phyloP scores from a whole-genome alignment of 2,797 vertebrate genomes.

The Platalea minor region DNA sequence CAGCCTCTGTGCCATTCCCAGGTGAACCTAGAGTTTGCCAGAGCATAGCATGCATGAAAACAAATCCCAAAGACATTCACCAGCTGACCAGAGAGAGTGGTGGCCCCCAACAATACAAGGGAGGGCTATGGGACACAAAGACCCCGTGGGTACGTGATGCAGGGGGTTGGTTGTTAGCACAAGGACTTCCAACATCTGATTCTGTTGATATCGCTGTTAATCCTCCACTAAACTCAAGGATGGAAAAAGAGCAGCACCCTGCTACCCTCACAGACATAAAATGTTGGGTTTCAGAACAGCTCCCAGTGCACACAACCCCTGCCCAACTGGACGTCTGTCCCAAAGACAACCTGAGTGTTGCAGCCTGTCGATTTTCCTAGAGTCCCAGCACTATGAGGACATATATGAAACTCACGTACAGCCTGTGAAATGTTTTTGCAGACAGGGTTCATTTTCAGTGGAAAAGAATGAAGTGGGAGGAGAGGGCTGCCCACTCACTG shows the following conservation, averaged over 20 bases:
- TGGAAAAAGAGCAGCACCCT: neutral
- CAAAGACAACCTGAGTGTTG: neutral
- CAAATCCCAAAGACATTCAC: neutral
- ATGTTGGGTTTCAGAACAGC: neutral
- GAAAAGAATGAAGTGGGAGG: neutral
- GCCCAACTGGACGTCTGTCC: neutral
- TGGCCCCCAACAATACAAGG: neutral
- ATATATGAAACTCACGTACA: neutral
- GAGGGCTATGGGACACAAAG: neutral
- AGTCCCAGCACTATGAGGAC: neutral
- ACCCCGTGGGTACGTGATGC: neutral
- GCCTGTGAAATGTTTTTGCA: neutral
- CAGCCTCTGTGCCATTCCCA: neutral
- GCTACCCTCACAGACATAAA: neutral
- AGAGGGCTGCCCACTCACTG: neutral
- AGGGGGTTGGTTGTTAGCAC: neutral
- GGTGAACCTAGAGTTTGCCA: neutral
- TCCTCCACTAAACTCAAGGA: neutral
- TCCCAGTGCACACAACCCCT: neutral
- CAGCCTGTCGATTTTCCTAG: neutral
- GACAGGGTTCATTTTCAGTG: neutral
- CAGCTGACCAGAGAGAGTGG: neutral
- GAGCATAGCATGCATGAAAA: neutral
- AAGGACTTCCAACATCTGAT: neutral
- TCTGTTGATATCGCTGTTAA: neutral